Conservation (phyloP, 2,888 invertebrate genomes). For the Scaptomyza caliginosa region DNA sequence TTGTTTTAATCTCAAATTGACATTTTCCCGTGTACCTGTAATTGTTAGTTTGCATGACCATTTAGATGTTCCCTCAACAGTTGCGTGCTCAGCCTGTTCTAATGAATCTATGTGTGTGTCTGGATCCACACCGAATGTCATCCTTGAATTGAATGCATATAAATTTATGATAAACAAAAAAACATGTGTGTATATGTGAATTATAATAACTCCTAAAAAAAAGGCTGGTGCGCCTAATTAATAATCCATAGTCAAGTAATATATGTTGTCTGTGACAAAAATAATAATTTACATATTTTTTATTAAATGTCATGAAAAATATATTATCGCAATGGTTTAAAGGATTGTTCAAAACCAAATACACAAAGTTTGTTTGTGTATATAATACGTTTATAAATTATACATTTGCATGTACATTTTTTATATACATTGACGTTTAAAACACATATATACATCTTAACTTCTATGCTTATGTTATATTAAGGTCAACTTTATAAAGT, state of each 20-base stretch:
- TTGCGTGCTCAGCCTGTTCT: slow-evolving; percentile 98
- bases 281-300: not conserved
- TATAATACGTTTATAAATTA: too few relatives aligned
- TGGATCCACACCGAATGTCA: slow-evolving; percentile 98
- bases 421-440: too few relatives aligned
- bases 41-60: slow-evolving; percentile 99
- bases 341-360: too few relatives aligned
- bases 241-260: not conserved
- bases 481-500: too few relatives aligned
- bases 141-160: slow-evolving; percentile 87
- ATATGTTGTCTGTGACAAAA: not conserved
- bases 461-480: too few relatives aligned
- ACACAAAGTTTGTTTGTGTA: not conserved
- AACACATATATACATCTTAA: too few relatives aligned
- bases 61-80: slow-evolving; percentile 99
- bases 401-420: too few relatives aligned
- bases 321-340: not conserved
- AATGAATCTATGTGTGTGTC: slow-evolving; percentile 99
- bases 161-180: slow-evolving; percentile 6
- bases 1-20: slow-evolving; percentile 6
- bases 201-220: not conserved
- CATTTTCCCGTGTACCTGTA: slow-evolving; percentile 90
- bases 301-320: not conserved
- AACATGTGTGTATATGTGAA: not conserved
- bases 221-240: slow-evolving; percentile 27